Evolutionary conservation across 1,140 invertebrate genomes (phyloP), one percentile per base, ranked within the genome.

Genomic region (Platorchestia sp.): DNA sequence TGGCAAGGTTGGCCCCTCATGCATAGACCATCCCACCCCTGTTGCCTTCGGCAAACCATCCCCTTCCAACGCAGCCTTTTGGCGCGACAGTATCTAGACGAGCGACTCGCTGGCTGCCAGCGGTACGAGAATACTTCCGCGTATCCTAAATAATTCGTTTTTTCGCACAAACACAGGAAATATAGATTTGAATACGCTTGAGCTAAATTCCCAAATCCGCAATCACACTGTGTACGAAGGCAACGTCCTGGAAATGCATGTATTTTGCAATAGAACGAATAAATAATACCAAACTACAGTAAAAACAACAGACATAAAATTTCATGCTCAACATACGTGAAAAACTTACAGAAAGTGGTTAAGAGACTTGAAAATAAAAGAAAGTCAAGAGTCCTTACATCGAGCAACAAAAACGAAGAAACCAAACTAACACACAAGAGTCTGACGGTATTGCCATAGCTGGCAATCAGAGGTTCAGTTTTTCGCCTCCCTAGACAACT

Each of bases 51-150:
- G 87, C 87, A 41, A 89, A 89, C 87, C 87, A 89, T 89, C 87
- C 87, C 91, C 45, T n/a, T 47, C 91, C 91, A n/a, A 40, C 91
- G 45, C 91, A 45, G 91, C 43, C 91, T 93, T 93, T 93, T 93
- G 91, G 91, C 91, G 91, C 91, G 91, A 93, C 91, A 44, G 91
- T 44, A 93, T 93, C 91, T 93, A 93, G 91, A 93, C 91, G 45
- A 93, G 45, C 43, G 16, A 93, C 45, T 6, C 86, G 36, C 53
- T 75, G 14, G 91, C 45, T 93, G 91, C 91, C 91, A 93, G 40
- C 3, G 19, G 91, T 47, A 47, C 91, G 91, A 93, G 44, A 27
- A 14, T 75, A 47, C 91, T 93, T 93, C 91, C 91, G 91, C n/a
- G 91, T 93, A 93, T 75, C 59, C 59, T 27, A 75, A 75, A 75